Conservation (phyloP, 2,113 vertebrate genomes). For the Monopterus albus region DNA sequence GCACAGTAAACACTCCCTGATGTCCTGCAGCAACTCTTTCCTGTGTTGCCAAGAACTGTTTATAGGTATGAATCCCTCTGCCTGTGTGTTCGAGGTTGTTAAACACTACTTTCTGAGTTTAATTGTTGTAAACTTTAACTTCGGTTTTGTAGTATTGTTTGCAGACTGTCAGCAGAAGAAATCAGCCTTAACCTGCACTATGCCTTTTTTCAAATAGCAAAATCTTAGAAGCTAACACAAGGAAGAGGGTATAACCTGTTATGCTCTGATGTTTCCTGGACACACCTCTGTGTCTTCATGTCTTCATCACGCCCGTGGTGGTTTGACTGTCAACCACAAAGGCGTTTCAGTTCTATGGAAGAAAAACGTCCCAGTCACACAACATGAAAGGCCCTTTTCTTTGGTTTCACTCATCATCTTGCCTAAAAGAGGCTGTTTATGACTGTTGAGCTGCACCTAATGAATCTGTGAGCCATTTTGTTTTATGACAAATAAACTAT, state of each 20-base stretch:
- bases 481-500: conserved; percentile 31
- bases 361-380: background rate
- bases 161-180: background rate
- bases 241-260: conserved; percentile 15
- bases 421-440: background rate
- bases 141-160: background rate
- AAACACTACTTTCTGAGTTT: background rate
- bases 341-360: conserved; percentile 11
- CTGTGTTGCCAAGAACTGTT: background rate
- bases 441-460: conserved; percentile 8
- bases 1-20: conserved; percentile 8
- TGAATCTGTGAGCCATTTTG: conserved; percentile 47
- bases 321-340: conserved; percentile 16
- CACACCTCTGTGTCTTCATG: background rate
- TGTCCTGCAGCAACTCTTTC: background rate
- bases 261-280: background rate
- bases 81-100: background rate
- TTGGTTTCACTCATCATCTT: background rate
- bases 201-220: background rate
- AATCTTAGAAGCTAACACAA: background rate
- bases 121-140: background rate
- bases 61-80: background rate
- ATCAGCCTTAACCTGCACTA: background rate
- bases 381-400: background rate
- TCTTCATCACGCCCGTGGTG: conserved; percentile 20